Evolutionary conservation across 2,888 invertebrate species (phyloP), one percentile per base, ranked within the genome.

Genomic region (Nomada flava): DNA sequence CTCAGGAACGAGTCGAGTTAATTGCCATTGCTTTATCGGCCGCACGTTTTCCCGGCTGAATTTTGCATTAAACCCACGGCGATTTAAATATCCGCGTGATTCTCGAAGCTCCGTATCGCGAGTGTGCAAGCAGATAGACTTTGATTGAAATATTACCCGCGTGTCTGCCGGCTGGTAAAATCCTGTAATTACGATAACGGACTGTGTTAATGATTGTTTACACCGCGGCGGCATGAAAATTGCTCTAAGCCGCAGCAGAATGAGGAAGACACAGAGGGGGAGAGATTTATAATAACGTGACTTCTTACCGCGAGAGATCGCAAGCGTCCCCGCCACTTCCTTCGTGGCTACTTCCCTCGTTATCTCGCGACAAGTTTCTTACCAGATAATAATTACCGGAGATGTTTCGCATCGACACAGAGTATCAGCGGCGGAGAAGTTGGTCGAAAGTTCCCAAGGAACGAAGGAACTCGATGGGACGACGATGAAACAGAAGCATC

Each of bases 311-410:
- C n/a, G 63, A 65, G 7, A 42, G 20, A 20, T 10, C 53, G 20
- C 9, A 23, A 36, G 23, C 29, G 47, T 50, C 44, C 55, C 84
- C 78, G 69, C 79, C 64, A 70, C 67, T 52, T 62, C 69, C 60
- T 59, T 55, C 26, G 15, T 20, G 73, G 53, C 53, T 57, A 76
- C 67, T 71, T 64, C 81, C 76, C 89, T 89, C 90, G 90, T 91
- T 91, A 91, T 91, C 90, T 84, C 82, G 78, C 81, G 88, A 90
- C 90, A 90, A 92, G 92, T 92, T 92, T 92, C 92, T 92, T 92
- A 89, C 89, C 80, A 85, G 91, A 90, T 91, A 92, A 92, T 91
- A 92, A 92, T 93, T 92, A 92, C 36, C 70, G 91, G 88, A 89
- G 90, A 84, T 89, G 89, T 90, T 90, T 90, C 84, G 85, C 90